phyloP scores from a whole-genome alignment of 2,797 vertebrate genomes.

The Cynopterus sphinx region DNA sequence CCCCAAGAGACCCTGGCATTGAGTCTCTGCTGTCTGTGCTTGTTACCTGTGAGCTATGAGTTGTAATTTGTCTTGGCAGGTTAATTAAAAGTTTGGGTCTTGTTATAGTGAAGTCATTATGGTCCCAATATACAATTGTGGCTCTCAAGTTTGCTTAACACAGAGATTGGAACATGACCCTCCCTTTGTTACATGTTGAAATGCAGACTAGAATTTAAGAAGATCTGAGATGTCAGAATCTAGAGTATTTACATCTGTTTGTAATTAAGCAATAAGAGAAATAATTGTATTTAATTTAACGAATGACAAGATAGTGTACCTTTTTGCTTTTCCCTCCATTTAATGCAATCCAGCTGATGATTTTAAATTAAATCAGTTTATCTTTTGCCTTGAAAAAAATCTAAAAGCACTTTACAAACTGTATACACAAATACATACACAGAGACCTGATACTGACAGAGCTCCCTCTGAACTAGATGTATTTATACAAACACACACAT shows the following conservation, averaged over 20 bases:
- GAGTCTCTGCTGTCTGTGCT: slow-evolving; percentile 84
- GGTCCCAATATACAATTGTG: slow-evolving; percentile 77
- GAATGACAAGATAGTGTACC: slow-evolving; percentile 49
- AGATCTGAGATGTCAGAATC: slow-evolving; percentile 62
- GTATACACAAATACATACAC: slow-evolving; percentile 13
- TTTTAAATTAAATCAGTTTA: slow-evolving; percentile 68
- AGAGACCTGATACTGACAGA: slow-evolving; percentile 6
- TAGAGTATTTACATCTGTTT: slow-evolving; percentile 68
- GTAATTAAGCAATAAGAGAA: slow-evolving; percentile 68
- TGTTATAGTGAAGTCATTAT: slow-evolving; percentile 85
- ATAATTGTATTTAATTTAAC: slow-evolving; percentile 73
- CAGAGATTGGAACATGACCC: slow-evolving; percentile 72
- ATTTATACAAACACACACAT: background rate
- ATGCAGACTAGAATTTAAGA: slow-evolving; percentile 64
- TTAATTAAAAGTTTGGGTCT: slow-evolving; percentile 88
- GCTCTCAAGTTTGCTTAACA: slow-evolving; percentile 80
- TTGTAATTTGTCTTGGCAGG: slow-evolving; percentile 86
- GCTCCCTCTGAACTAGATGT: background rate
- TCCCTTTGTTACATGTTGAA: slow-evolving; percentile 49
- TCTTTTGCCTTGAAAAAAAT: slow-evolving; percentile 53
- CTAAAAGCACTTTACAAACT: slow-evolving; percentile 59
- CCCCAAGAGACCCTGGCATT: slow-evolving; percentile 77
- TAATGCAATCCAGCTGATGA: slow-evolving; percentile 69
- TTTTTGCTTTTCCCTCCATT: slow-evolving; percentile 73
- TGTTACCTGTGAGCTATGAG: slow-evolving; percentile 80